Evolutionary conservation across 2,888 invertebrate genomes (phyloP).

Genomic region (Tethea ocularis): DNA sequence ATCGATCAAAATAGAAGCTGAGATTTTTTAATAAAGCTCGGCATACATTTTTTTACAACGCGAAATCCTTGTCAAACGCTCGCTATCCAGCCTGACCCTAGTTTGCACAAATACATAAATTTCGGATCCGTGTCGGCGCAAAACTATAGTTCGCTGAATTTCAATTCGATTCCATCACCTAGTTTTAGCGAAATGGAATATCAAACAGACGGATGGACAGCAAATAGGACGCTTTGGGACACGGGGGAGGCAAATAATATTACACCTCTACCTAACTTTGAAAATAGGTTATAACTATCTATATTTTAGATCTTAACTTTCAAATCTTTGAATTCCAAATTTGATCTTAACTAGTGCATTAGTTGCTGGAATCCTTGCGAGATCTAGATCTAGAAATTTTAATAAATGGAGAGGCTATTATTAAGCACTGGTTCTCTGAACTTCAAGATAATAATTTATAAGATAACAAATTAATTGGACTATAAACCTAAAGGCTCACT

Average conservation of each 20-base stretch:
- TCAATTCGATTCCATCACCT: slow-evolving; percentile 4
- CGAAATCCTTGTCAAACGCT: neutral
- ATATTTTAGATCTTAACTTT: neutral
- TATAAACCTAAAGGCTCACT: no score
- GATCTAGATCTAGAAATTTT: no score
- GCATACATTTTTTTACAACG: neutral
- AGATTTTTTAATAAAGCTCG: neutral
- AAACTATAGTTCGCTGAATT: slow-evolving; percentile 1
- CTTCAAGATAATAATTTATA: no score
- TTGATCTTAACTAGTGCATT: no score
- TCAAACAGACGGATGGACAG: slow-evolving; percentile 7
- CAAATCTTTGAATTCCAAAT: no score
- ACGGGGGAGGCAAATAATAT: neutral
- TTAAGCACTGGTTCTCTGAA: no score
- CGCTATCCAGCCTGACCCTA: neutral
- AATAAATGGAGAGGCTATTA: no score
- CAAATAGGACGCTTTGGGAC: neutral
- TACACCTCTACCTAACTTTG: neutral
- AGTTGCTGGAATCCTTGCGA: no score
- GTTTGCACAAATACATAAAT: slow-evolving; percentile 1
- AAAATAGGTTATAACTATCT: neutral
- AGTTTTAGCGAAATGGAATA: slow-evolving; percentile 7
- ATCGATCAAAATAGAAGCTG: neutral
- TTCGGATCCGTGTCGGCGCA: neutral
- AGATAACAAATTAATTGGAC: no score